Evolutionary conservation across 2,113 vertebrate species (phyloP), one percentile per base, ranked within the genome.

Genomic region (Nothocercus nigrocapillus): DNA sequence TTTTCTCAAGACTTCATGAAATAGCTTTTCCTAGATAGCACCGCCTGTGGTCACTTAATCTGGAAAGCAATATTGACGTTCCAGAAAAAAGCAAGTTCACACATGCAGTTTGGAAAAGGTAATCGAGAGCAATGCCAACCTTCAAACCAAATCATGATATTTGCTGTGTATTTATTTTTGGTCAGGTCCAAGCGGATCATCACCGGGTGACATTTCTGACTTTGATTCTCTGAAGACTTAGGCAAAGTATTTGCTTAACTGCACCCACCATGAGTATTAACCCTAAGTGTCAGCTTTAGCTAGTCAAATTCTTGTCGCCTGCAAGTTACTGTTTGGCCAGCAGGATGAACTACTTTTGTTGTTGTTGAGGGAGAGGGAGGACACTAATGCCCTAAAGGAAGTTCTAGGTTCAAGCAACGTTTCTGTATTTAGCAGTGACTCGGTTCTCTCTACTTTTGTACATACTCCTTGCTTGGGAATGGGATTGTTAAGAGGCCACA

Each of bases 1-100:
- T 72, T 95, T 96, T 93, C 85, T 88, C 92, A 95, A 84, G 42
- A 13, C 51, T 32, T 74, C 32, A 56, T 61, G 61, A 95, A 93
- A 96, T 36, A 91, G 45, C 73, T 93, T 38, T 81, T 94, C 90
- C 91, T 90, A 83, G 90, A 86, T 83, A 94, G 93, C 3, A 8
- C 64, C 79, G 89, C 85, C 72, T 94, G 85, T 74, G 64, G 61
- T 30, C 47, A 36, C 73, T 82, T 36, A 54, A 58, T 70, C 68
- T 94, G 88, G 80, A 93, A 95, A 92, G 73, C 38, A 82, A 56
- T 34, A 18, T 69, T 74, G 69, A 75, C 42, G 24, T 89, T 92
- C 51, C 61, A 83, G 56, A 70, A 70, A 70, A 74, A 84, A 95
- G 8, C 53, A 92, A 81, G 9, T 30, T 34, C 34, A 81, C 88